A percentile compares a stretch with the other conserved stretches of the same genome.
phyloP scores from a whole-genome alignment of 2,888 invertebrate genomes.

The Tortricodes alternella region DNA sequence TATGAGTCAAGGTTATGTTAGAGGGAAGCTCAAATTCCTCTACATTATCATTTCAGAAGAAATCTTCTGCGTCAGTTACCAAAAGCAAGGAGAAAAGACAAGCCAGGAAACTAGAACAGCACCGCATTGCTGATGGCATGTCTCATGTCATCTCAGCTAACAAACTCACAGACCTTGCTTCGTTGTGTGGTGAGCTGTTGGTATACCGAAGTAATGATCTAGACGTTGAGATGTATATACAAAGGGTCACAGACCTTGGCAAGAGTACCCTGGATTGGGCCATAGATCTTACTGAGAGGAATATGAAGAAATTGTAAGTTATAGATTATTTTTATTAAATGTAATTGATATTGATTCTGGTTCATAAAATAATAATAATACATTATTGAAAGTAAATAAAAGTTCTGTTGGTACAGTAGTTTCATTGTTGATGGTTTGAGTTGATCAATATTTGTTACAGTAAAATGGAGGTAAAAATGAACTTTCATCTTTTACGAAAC shows the following conservation, averaged over 20 bases:
- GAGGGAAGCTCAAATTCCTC: background rate
- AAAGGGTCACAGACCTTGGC: constrained; percentile 81
- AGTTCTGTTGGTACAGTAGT: too few relatives aligned
- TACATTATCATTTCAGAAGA: constrained; percentile 67
- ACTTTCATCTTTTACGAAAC: too few relatives aligned
- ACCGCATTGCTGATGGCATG: constrained; percentile 83
- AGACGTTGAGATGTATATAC: constrained; percentile 83
- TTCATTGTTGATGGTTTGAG: too few relatives aligned
- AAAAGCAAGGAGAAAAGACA: constrained; percentile 85
- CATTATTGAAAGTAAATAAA: too few relatives aligned
- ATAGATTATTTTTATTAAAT: constrained; percentile 17
- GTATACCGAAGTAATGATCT: constrained; percentile 84
- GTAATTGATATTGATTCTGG: too few relatives aligned
- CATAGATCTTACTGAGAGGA: constrained; percentile 88
- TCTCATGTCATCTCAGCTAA: constrained; percentile 84
- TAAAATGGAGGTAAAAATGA: too few relatives aligned
- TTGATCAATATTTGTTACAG: too few relatives aligned
- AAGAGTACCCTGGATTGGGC: constrained; percentile 85
- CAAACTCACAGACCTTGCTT: constrained; percentile 81
- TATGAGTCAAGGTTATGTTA: constrained; percentile 12
- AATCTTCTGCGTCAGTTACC: constrained; percentile 60
- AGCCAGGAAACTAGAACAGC: constrained; percentile 84
- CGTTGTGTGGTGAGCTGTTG: constrained; percentile 83
- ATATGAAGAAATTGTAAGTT: constrained; percentile 89
- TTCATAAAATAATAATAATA: too few relatives aligned